These are phyloP conservation scores for Tichodroma muraria DNA, from an alignment of 2,113 vertebrate species.

Conservation along the genomic window DNA sequence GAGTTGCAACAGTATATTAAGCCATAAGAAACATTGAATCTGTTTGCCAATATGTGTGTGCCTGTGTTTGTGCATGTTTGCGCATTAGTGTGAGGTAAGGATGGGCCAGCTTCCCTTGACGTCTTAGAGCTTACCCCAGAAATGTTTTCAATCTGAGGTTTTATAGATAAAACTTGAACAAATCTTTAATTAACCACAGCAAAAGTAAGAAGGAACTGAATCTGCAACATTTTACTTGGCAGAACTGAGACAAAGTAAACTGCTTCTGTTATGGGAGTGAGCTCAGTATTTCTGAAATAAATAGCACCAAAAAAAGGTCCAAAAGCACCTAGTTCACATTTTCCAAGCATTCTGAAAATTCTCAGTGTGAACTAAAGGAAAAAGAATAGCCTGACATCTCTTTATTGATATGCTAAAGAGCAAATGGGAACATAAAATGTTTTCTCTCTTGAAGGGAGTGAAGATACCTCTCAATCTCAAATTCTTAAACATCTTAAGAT, in stretches of 20 bases:
- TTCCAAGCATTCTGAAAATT: not conserved
- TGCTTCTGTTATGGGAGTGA: not conserved
- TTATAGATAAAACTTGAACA: not conserved
- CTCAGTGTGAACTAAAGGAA: not conserved
- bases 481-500: not conserved
- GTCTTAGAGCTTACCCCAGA: not conserved
- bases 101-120: not conserved
- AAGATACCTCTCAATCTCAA: not conserved
- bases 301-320: too few species aligned
- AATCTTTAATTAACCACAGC: not conserved
- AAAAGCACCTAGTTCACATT: not conserved
- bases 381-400: not conserved
- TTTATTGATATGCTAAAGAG: not conserved
- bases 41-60: rapidly evolving
- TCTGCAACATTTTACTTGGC: not conserved
- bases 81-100: not conserved
- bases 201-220: not conserved
- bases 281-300: not conserved
- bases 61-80: not conserved
- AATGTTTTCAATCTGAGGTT: not conserved
- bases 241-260: not conserved
- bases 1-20: not conserved
- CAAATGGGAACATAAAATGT: not conserved
- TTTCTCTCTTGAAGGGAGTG: not conserved
- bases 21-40: not conserved